Evolutionary conservation across 2,888 invertebrate genomes (phyloP).

Genomic region (Clusia tigrina): DNA sequence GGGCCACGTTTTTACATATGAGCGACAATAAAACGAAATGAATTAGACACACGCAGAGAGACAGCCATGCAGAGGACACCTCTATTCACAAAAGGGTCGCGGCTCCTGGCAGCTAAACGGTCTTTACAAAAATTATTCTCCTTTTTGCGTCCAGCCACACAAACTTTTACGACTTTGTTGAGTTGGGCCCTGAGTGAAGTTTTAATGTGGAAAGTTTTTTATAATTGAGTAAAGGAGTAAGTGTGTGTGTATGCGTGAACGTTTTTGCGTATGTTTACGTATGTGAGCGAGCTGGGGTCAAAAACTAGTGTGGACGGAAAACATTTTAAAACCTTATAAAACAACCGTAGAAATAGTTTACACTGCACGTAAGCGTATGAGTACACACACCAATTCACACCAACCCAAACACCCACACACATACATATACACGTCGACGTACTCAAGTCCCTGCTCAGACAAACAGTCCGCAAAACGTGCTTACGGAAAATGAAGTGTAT

Average conservation of each 20-base stretch:
- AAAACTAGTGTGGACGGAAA: no score
- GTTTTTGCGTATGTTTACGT: conserved; percentile 2
- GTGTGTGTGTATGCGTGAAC: conserved; percentile 26
- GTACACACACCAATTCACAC: conserved; percentile 15
- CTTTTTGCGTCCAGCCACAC: conserved; percentile 25
- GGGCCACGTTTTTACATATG: background rate
- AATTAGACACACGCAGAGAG: background rate
- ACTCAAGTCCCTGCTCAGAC: background rate
- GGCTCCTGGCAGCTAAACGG: background rate
- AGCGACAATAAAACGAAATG: background rate
- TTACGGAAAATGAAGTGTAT: no score
- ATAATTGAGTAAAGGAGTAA: conserved; percentile 55
- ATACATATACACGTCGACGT: background rate
- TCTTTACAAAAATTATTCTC: background rate
- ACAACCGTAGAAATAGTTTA: background rate
- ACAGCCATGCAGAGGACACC: background rate
- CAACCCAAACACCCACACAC: conserved; percentile 13
- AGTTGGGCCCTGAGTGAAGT: conserved; percentile 41
- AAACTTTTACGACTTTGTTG: conserved; percentile 27
- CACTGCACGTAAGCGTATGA: conserved; percentile 18
- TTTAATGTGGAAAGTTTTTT: conserved; percentile 59
- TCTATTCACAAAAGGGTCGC: background rate
- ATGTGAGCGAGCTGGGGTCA: no score
- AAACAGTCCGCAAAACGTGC: no score
- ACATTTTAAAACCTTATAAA: no score